Base-by-base conservation (phyloP, 37 sponge, comb jelly and placozoan genomes). In the Chondrilla cf. caribensis region DNA sequence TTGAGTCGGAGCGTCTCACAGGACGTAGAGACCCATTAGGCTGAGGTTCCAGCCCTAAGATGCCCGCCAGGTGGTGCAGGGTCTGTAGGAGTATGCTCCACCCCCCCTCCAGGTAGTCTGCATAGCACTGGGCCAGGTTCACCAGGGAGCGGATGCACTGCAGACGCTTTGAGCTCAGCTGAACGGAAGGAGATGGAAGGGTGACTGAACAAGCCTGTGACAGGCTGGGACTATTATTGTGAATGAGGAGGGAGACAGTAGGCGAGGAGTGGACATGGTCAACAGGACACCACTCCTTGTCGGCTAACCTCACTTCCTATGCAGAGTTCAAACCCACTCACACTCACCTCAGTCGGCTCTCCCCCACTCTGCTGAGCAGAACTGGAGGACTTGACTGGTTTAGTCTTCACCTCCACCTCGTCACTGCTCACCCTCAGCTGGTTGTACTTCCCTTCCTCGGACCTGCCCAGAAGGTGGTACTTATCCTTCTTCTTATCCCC, bases 91-190 rank as follows among this genome's bases (percentile, higher is more conserved):
- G 44, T 25, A 95, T 78, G 43, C 83, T 32, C 98, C 96, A 98
- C n/a, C 89, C 92, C 11, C 86, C 24, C 25, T 84, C 90, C 70
- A 98, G 79, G 19, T 91, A 62, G 65, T 89, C 84, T 14, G 96
- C 98, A 84, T 95, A 91, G 75, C 83, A 87, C 68, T 95, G 91
- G 0, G 92, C 91, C 59, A 97, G 81, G 76, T 86, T 67, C 7
- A 97, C 85, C 44, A 97, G 77, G 3, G 84, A 81, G 18, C 87
- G 58, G 21, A 95, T 90, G 70, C 95, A 97, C 84, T 97, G 96
- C 33, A 97, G 60, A 44, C 93, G 90, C 93, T 97, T 97, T 2
- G 84, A 58, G 29, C 84, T 86, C 19, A 88, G 55, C 92, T 91
- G 47, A 51, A 84, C 5, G 6, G 7, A 54, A 15, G 44, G 43